Conservation (phyloP, 2,797 vertebrate species). For the Sebastes glaucus region DNA sequence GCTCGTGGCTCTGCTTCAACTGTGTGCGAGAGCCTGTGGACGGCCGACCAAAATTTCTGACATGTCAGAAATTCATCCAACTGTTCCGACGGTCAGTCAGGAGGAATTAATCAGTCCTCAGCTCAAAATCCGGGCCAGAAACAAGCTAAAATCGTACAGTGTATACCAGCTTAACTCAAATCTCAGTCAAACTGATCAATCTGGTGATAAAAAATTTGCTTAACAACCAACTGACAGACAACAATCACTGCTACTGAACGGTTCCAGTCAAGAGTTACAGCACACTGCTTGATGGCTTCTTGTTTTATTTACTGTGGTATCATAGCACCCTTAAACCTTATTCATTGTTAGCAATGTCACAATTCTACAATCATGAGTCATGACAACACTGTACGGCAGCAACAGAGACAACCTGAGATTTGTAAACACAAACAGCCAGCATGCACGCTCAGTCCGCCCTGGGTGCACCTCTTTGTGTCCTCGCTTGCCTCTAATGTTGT, state of each 20-base stretch:
- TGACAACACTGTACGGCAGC: not conserved
- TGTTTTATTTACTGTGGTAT: not conserved
- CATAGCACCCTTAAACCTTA: not conserved
- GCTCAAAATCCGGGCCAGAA: too few relatives aligned
- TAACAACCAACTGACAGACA: not conserved
- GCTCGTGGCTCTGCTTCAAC: too few relatives aligned
- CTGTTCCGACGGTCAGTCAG: too few relatives aligned
- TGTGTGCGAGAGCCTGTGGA: too few relatives aligned
- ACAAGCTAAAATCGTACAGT: too few relatives aligned
- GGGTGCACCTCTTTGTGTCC: conserved; percentile 13
- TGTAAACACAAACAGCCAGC: conserved; percentile 8
- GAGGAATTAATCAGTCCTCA: too few relatives aligned
- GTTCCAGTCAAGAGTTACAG: not conserved
- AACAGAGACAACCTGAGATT: not conserved
- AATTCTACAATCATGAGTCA: not conserved
- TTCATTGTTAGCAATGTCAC: not conserved
- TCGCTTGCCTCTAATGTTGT: conserved; percentile 12
- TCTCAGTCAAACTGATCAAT: not conserved
- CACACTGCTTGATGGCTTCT: not conserved
- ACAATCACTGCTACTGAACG: not conserved
- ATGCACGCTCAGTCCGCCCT: not conserved
- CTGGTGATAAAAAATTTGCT: not conserved
- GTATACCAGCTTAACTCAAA: too few relatives aligned
- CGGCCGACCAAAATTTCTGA: too few relatives aligned
- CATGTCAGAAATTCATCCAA: too few relatives aligned